These are phyloP conservation scores for Synergus gifuensis DNA, from an alignment of 2,888 invertebrate species.

Conservation along the genomic window DNA sequence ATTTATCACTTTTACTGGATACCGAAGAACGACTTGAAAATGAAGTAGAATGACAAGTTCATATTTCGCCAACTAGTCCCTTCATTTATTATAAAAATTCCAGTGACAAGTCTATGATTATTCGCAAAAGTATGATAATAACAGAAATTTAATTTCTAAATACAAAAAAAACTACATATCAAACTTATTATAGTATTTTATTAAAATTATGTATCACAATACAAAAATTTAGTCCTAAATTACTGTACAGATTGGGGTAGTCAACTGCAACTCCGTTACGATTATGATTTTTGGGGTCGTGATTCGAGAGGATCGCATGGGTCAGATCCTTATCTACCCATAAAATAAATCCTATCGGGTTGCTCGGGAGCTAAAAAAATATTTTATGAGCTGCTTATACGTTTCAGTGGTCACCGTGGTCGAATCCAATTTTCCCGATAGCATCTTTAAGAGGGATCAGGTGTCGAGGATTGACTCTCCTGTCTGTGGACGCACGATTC, in stretches of 20 bases:
- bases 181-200: neutral
- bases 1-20: too few relatives aligned
- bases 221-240: neutral
- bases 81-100: too few relatives aligned
- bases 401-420: conserved; percentile 76
- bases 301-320: conserved; percentile 49
- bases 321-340: conserved; percentile 73
- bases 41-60: too few relatives aligned
- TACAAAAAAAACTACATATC: too few relatives aligned
- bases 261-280: neutral
- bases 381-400: conserved; percentile 78
- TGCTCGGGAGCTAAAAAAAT: conserved; percentile 73
- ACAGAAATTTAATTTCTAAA: too few relatives aligned
- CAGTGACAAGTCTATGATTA: too few relatives aligned
- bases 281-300: neutral
- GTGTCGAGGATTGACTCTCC: conserved; percentile 61
- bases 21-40: too few relatives aligned
- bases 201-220: neutral
- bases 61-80: too few relatives aligned
- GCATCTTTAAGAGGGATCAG: conserved; percentile 76
- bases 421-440: conserved; percentile 77
- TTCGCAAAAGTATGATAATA: too few relatives aligned
- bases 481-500: neutral
- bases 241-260: neutral
- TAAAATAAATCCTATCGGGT: conserved; percentile 74